Base-by-base conservation (phyloP, 53 echinoderm and acorn worm species). In the Holothuria leucospilota region DNA sequence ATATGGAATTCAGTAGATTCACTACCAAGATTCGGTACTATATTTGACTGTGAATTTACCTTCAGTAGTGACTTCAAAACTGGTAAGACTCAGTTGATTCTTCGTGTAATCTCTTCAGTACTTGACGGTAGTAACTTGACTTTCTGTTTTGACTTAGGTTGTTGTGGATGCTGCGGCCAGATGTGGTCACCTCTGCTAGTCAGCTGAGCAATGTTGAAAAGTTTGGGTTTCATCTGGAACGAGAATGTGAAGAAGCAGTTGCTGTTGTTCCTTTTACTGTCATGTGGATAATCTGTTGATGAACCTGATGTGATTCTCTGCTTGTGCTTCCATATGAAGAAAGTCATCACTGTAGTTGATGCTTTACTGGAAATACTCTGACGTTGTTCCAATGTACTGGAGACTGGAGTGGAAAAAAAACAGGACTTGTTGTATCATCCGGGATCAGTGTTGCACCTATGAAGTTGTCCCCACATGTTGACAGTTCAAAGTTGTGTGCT, bases 301-400 rank as follows among this genome's bases (percentile, higher is more conserved):
- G 9, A n/a, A n/a, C n/a, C n/a, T n/a, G n/a, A n/a, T n/a, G n/a
- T n/a, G n/a, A n/a, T n/a, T n/a, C n/a, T 8, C 3, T 8, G 6
- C 8, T 8, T 5, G 63, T 63, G n/a, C 63, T 63, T 63, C 4
- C 4, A 26, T 5, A 26, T 6, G 6, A 21, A 63, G 63, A n/a
- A 23, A 23, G 63, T 63, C 26, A 26, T 23, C 26, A 3, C 63
- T 63, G n/a, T 26, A 6, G n/a, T 63, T n/a, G 63, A 23, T 21
- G 63, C 63, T 63, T 63, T 63, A 63, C n/a, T 63, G 63, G 63
- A 63, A 63, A 63, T 26, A 63, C 63, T 63, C 8, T 3, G 26
- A 23, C 4, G 63, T 23, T 63, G 63, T 5, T 26, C 8, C 26
- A 3, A 5, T 3, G 63, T 63, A 26, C n/a, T 63, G 3, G 63